Evolutionary conservation across 2,888 invertebrate species (phyloP).

Genomic region (Trisateles emortualis): DNA sequence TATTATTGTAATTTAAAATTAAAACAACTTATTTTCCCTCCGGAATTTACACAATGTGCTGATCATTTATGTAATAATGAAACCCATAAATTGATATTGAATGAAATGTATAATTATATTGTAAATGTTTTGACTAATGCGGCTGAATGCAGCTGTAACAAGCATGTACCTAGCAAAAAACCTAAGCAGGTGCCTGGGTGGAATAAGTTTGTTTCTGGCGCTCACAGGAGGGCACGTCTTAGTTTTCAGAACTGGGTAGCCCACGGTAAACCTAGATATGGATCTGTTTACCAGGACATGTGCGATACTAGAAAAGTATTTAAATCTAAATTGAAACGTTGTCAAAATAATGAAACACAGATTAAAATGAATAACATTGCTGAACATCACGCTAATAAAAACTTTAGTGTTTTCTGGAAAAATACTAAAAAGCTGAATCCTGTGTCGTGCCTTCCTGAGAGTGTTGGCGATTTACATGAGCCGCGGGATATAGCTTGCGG

Average conservation of each 20-base stretch:
- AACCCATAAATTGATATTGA: background rate
- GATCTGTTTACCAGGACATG: background rate
- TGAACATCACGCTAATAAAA: too few relatives aligned
- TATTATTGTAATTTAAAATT: constrained; percentile 19
- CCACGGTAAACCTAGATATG: background rate
- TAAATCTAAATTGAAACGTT: background rate
- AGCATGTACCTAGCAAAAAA: too few relatives aligned
- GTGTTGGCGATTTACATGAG: too few relatives aligned
- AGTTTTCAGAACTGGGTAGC: background rate
- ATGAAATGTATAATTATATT: background rate
- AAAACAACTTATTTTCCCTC: background rate
- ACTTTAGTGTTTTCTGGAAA: too few relatives aligned
- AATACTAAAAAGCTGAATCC: too few relatives aligned
- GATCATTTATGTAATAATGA: background rate
- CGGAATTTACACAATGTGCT: background rate
- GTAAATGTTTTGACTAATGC: background rate
- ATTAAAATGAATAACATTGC: too few relatives aligned
- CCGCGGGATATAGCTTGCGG: too few relatives aligned
- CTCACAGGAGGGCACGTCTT: background rate
- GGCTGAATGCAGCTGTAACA: background rate
- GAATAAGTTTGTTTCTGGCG: too few relatives aligned
- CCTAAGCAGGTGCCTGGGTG: too few relatives aligned
- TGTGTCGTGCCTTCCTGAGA: too few relatives aligned
- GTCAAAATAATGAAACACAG: too few relatives aligned
- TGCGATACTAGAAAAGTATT: background rate